phyloP scores from a whole-genome alignment of 2,797 vertebrate genomes.

The Dallia pectoralis region DNA sequence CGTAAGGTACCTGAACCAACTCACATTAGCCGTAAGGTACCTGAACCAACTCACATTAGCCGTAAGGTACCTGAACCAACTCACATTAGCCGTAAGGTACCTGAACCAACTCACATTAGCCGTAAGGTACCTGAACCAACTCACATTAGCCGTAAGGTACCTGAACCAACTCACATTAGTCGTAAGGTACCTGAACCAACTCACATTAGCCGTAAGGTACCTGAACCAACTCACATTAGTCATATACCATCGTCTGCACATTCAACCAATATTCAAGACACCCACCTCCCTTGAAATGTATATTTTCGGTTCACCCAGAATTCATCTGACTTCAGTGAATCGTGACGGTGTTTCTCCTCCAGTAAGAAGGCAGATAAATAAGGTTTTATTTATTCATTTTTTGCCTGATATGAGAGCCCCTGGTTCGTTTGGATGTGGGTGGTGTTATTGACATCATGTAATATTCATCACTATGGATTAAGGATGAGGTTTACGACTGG shows the following conservation, averaged over 20 bases:
- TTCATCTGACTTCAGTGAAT: not conserved
- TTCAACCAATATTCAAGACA: not conserved
- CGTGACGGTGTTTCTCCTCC: not conserved
- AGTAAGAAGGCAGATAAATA: not conserved
- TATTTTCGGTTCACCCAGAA: not conserved
- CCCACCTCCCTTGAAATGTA: not conserved
- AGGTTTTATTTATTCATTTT: not conserved
- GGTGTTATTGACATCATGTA: not conserved
- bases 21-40: not conserved
- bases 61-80: not conserved
- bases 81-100: not conserved
- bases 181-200: not conserved
- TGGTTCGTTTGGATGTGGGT: not conserved
- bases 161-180: not conserved
- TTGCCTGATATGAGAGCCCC: not conserved
- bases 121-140: not conserved
- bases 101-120: not conserved
- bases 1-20: not conserved
- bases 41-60: not conserved
- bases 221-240: not conserved
- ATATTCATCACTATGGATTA: not conserved
- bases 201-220: not conserved
- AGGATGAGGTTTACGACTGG: too few species aligned
- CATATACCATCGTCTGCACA: not conserved
- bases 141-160: not conserved